phyloP scores from a whole-genome alignment of 2,888 invertebrate species.

The Lasioglossum marginatum region DNA sequence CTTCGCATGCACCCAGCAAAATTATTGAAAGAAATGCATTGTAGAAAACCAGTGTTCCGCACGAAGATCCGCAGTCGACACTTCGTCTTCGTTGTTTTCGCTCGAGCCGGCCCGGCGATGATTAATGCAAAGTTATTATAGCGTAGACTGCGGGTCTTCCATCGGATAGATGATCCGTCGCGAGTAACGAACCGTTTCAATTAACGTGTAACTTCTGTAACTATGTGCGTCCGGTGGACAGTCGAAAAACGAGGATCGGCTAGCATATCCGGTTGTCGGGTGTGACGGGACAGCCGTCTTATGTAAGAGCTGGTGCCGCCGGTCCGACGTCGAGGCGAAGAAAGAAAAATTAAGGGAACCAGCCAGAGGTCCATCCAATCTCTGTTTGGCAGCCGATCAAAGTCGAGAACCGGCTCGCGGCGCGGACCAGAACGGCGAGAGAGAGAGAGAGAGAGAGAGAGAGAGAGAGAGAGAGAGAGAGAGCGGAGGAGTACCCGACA shows the following conservation, averaged over 20 bases:
- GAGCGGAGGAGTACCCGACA: slow-evolving; percentile 4
- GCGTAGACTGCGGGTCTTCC: neutral
- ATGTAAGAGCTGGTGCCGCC: slow-evolving; percentile 16
- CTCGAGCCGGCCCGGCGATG: neutral
- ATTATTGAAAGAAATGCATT: neutral
- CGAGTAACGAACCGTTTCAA: slow-evolving; percentile 1
- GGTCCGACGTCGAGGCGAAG: neutral
- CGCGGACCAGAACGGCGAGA: neutral
- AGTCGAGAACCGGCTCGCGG: neutral
- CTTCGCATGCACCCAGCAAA: neutral
- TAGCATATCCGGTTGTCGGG: neutral
- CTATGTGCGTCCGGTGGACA: neutral
- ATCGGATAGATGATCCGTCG: neutral
- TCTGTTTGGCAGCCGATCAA: slow-evolving; percentile 62
- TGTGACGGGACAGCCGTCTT: slow-evolving; percentile 3
- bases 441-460: neutral
- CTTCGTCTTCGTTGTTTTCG: neutral
- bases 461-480: neutral
- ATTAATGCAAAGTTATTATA: neutral
- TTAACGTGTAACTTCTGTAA: neutral
- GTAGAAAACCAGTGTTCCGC: neutral
- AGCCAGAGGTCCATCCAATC: slow-evolving; percentile 50
- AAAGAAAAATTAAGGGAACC: slow-evolving; percentile 14
- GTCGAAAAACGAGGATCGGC: neutral
- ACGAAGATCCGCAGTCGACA: neutral